These are phyloP conservation scores for Drosophila emarginata DNA, from an alignment of 2,888 invertebrate species.

Conservation along the genomic window DNA sequence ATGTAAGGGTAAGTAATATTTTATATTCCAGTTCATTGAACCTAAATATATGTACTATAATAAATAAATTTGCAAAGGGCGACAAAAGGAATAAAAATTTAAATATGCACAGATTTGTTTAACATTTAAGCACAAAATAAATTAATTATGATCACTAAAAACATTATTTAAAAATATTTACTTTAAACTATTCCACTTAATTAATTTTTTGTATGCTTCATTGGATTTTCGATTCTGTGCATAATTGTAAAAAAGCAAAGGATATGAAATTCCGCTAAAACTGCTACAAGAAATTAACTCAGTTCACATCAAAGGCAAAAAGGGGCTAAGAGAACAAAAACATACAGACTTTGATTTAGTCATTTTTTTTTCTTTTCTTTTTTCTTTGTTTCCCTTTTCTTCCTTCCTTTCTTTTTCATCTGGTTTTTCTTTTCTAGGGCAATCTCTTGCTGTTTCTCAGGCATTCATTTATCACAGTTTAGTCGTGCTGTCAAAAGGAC, in stretches of 20 bases:
- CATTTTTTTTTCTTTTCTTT: conserved; percentile 22
- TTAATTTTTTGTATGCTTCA: neutral
- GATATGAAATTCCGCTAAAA: conserved; percentile 34
- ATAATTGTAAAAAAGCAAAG: neutral
- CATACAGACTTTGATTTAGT: conserved; percentile 33
- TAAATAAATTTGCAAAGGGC: too few relatives aligned
- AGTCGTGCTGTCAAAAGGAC: conserved; percentile 57
- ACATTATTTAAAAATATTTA: too few relatives aligned
- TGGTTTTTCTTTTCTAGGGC: conserved; percentile 18
- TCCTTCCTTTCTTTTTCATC: conserved; percentile 33
- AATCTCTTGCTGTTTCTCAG: neutral
- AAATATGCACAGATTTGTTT: too few relatives aligned
- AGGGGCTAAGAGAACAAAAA: conserved; percentile 37
- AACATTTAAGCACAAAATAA: too few relatives aligned
- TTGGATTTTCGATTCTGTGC: neutral
- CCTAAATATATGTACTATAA: too few relatives aligned
- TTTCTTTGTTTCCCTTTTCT: conserved; percentile 27
- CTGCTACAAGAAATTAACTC: conserved; percentile 47
- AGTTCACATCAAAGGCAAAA: conserved; percentile 31
- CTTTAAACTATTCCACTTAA: neutral
- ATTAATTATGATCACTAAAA: too few relatives aligned
- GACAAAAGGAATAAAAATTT: too few relatives aligned
- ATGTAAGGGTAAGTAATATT: neutral
- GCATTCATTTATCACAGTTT: conserved; percentile 59
- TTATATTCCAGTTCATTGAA: too few relatives aligned